A percentile compares a stretch with the other conserved stretches of the same genome.
These are phyloP conservation scores for Chymomyza amoena DNA, from an alignment of 2,888 invertebrate genomes.

Conservation along the genomic window DNA sequence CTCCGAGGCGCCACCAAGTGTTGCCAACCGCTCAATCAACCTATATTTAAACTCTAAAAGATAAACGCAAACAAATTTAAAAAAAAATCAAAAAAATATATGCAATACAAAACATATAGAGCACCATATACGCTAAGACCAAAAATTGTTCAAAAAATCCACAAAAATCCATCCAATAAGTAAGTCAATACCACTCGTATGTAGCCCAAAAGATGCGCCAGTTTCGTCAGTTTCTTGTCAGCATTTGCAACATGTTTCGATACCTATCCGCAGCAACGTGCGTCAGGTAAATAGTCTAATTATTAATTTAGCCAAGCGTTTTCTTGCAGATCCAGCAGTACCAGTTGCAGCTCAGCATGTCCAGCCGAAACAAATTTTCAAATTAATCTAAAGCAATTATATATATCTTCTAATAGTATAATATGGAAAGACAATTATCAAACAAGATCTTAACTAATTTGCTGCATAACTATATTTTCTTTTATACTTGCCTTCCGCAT, in stretches of 20 bases:
- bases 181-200: not conserved
- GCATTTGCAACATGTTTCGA: not conserved
- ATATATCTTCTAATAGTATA: not conserved
- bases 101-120: slow-evolving; percentile 19
- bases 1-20: not conserved
- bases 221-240: no score
- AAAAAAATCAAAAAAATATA: slow-evolving; percentile 9
- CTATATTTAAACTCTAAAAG: not conserved
- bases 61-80: not conserved
- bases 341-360: not conserved
- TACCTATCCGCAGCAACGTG: no score
- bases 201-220: not conserved
- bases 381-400: not conserved
- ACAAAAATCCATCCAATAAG: slow-evolving; percentile 7
- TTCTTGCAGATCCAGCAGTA: not conserved
- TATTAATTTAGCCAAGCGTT: not conserved
- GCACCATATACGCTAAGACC: slow-evolving; percentile 11
- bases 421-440: not conserved
- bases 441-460: not conserved
- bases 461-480: not conserved
- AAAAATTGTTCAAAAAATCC: slow-evolving; percentile 10
- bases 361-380: not conserved
- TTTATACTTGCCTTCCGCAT: slow-evolving; percentile 28
- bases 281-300: not conserved
- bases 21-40: slow-evolving; percentile 13